phyloP scores from a whole-genome alignment of 2,113 vertebrate genomes.

The Gymnocephalus cernua region DNA sequence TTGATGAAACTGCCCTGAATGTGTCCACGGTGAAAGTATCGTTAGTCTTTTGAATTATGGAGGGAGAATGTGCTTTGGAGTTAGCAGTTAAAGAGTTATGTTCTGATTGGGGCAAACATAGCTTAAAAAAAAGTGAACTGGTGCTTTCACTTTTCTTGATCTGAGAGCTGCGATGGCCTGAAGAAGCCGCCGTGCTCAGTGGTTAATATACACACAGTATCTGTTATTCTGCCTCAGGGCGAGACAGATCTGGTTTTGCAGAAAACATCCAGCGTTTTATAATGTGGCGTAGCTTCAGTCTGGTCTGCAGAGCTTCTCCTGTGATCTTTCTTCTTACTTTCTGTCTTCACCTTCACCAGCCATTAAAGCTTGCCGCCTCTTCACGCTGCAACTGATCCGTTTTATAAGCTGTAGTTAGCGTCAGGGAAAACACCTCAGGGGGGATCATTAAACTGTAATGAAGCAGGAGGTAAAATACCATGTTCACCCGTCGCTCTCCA shows the following conservation, averaged over 20 bases:
- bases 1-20: slow-evolving; percentile 9
- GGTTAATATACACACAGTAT: slow-evolving; percentile 20
- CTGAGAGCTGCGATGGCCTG: background rate
- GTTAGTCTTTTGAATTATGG: slow-evolving; percentile 6
- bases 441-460: slow-evolving; percentile 79
- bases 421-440: slow-evolving; percentile 70
- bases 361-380: slow-evolving; percentile 54
- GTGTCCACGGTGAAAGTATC: background rate
- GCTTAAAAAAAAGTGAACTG: background rate
- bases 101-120: background rate
- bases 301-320: slow-evolving; percentile 47
- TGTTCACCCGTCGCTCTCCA: slow-evolving; percentile 61
- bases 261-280: slow-evolving; percentile 38
- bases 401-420: slow-evolving; percentile 77
- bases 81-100: background rate
- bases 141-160: slow-evolving; percentile 3
- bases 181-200: slow-evolving; percentile 4
- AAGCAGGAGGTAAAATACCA: slow-evolving; percentile 79
- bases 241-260: slow-evolving; percentile 35
- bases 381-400: slow-evolving; percentile 62
- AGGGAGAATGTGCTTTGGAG: slow-evolving; percentile 12
- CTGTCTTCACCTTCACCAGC: slow-evolving; percentile 46
- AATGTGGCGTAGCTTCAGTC: slow-evolving; percentile 5
- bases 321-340: slow-evolving; percentile 55
- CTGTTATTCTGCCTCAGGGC: slow-evolving; percentile 26